Conservation (phyloP, 2,797 vertebrate genomes). For the Mico argentatus region DNA sequence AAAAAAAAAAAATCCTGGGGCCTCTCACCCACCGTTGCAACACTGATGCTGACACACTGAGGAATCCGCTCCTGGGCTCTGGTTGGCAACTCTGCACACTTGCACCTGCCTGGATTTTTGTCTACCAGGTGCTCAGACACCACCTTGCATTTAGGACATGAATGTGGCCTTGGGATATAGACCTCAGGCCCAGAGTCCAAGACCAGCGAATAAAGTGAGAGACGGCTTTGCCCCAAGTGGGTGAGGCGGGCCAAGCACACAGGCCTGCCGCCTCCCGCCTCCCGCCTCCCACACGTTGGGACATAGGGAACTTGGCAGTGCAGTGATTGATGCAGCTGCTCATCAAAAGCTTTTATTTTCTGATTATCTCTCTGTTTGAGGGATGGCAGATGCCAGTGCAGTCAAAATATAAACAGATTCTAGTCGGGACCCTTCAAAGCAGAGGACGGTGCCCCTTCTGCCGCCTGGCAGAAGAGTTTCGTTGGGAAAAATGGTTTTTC, state of each 20-base stretch:
- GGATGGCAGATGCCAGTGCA: neutral
- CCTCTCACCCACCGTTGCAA: accelerated
- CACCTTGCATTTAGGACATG: accelerated
- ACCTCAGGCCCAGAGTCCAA: neutral
- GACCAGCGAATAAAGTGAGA: neutral
- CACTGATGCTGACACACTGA: accelerated
- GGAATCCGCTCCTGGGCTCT: neutral
- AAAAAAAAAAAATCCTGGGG: neutral
- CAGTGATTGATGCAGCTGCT: neutral
- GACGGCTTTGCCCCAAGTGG: neutral
- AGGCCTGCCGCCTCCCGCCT: neutral
- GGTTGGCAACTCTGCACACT: neutral
- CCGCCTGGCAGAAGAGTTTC: slow-evolving; percentile 39
- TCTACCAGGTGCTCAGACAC: neutral
- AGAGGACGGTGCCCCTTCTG: neutral
- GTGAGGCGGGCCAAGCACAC: accelerated
- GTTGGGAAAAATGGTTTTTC: slow-evolving; percentile 73
- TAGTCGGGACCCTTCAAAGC: neutral
- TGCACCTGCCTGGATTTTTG: accelerated
- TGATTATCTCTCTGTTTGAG: neutral
- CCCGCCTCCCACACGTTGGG: accelerated
- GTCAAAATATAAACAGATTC: neutral
- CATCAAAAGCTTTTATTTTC: slow-evolving; percentile 57
- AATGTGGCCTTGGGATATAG: accelerated
- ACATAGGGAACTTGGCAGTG: accelerated